Evolutionary conservation across 2,888 invertebrate species (phyloP).

Genomic region (Rhyacophila evoluta): DNA sequence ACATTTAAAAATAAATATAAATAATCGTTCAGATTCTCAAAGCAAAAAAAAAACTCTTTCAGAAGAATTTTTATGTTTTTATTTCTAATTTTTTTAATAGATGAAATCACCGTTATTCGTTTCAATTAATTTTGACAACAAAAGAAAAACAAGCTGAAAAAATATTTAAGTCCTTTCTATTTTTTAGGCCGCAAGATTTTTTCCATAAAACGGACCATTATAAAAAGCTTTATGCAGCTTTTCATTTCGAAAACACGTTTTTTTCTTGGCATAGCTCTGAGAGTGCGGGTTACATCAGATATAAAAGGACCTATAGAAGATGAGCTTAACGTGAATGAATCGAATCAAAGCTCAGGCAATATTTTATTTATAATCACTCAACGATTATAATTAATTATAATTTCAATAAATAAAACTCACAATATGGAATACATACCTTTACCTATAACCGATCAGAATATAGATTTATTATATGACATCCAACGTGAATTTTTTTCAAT

Average conservation of each 20-base stretch:
- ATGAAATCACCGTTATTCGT: not conserved
- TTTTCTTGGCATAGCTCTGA: not conserved
- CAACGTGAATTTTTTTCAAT: too few relatives aligned
- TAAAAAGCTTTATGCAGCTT: conserved; percentile 24
- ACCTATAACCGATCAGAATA: too few relatives aligned
- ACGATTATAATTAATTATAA: too few relatives aligned
- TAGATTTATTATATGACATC: too few relatives aligned
- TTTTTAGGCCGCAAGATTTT: not conserved
- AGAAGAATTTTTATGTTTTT: not conserved
- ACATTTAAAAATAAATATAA: too few relatives aligned
- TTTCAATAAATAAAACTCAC: too few relatives aligned
- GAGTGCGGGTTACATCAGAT: conserved; percentile 22
- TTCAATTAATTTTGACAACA: conserved; percentile 7
- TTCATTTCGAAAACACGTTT: conserved; percentile 18
- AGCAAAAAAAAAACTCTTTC: too few relatives aligned
- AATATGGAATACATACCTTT: too few relatives aligned
- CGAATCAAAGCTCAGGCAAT: too few relatives aligned
- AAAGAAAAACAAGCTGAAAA: not conserved
- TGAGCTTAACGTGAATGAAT: not conserved
- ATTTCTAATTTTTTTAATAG: not conserved
- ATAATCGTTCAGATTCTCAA: too few relatives aligned
- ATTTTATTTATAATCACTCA: too few relatives aligned
- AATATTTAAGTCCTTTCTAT: not conserved
- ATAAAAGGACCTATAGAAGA: not conserved
- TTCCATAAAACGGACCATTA: conserved; percentile 7